Percentiles rank a stretch among this genome's conserved stretches.
Conservation (phyloP, 2,888 invertebrate genomes). For the Seira sanloemensis region DNA sequence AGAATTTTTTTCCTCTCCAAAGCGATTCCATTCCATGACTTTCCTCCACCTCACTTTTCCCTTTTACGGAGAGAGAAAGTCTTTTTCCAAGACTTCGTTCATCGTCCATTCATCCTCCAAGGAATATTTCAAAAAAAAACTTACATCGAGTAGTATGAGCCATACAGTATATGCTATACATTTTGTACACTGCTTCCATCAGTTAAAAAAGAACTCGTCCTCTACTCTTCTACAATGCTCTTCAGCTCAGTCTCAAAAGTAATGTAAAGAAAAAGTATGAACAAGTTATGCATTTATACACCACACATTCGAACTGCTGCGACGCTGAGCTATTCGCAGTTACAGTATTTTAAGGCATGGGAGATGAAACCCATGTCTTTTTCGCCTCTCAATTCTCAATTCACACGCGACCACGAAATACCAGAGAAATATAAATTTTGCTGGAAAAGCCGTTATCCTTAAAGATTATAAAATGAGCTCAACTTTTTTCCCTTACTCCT, state of each 20-base stretch:
- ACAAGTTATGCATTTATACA: constrained; percentile 21
- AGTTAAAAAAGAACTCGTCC: constrained; percentile 30
- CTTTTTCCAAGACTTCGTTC: constrained; percentile 47
- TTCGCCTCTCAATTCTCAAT: constrained; percentile 37
- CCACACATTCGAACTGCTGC: background rate
- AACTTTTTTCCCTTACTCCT: constrained; percentile 24
- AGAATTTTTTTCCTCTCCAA: constrained; percentile 58
- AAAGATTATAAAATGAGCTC: constrained; percentile 28
- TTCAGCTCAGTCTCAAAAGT: constrained; percentile 12
- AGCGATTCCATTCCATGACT: constrained; percentile 67
- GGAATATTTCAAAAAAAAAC: constrained; percentile 41
- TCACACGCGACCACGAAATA: constrained; percentile 33
- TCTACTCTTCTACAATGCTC: constrained; percentile 36
- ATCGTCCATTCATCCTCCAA: constrained; percentile 45
- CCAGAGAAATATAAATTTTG: background rate
- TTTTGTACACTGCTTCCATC: constrained; percentile 18
- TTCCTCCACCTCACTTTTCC: constrained; percentile 50
- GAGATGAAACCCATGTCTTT: background rate
- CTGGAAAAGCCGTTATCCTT: background rate
- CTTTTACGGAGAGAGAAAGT: constrained; percentile 32
- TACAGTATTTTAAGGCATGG: background rate
- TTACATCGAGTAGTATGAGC: background rate
- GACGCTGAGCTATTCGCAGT: background rate
- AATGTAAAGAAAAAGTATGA: constrained; percentile 34
- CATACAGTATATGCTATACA: background rate